Evolutionary conservation across 2,888 invertebrate species (phyloP).

Genomic region (Nesidiocoris tenuis): DNA sequence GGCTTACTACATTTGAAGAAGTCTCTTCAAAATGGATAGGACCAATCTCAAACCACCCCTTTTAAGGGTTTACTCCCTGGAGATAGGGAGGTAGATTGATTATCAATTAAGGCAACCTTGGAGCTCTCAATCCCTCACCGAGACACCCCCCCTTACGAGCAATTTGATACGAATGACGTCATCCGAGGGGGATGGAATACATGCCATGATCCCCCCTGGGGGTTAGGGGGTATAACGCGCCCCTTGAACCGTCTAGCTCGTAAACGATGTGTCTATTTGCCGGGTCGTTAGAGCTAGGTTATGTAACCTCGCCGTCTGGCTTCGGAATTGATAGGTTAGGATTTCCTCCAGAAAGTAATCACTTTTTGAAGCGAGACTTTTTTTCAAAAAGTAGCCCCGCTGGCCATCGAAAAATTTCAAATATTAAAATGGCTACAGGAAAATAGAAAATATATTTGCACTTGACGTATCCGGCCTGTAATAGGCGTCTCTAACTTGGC

Average conservation of each 20-base stretch:
- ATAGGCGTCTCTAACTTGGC: too few relatives aligned
- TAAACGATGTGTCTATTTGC: not conserved
- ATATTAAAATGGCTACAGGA: too few relatives aligned
- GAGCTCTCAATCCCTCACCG: not conserved
- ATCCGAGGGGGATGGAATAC: not conserved
- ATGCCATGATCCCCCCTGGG: not conserved
- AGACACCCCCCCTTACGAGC: not conserved
- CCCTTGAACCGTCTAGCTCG: not conserved
- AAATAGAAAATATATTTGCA: too few relatives aligned
- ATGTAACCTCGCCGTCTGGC: not conserved
- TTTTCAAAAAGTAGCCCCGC: too few relatives aligned
- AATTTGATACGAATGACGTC: not conserved
- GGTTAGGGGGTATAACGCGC: not conserved
- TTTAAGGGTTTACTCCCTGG: not conserved
- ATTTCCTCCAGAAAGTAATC: too few relatives aligned
- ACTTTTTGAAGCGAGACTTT: too few relatives aligned
- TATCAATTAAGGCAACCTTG: not conserved
- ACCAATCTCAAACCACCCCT: too few relatives aligned
- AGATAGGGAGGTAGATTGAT: not conserved
- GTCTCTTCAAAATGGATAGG: too few relatives aligned
- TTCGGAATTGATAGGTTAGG: too few relatives aligned
- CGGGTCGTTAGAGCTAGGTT: not conserved
- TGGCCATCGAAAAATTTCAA: too few relatives aligned
- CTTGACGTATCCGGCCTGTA: too few relatives aligned
- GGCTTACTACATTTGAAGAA: too few relatives aligned